Evolutionary conservation across 2,888 invertebrate genomes (phyloP).

Genomic region (Punctoribates punctum): DNA sequence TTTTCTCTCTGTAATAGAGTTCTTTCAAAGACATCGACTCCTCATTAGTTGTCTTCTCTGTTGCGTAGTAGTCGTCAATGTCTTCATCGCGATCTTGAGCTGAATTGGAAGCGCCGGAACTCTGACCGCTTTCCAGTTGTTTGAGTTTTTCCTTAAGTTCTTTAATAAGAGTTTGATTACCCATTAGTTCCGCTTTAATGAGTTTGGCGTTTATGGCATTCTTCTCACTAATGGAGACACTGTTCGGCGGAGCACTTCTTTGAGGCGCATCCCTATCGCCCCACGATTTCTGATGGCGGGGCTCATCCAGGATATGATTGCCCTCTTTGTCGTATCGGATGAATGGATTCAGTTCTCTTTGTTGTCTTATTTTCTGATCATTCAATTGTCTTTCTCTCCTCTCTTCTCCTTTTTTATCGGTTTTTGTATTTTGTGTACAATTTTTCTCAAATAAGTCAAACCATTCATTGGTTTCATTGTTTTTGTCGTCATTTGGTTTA

Average conservation of each 20-base stretch:
- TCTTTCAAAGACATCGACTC: conserved; percentile 59
- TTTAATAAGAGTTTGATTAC: conserved; percentile 65
- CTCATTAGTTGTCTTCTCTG: conserved; percentile 4
- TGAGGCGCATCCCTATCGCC: no score
- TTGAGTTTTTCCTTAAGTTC: conserved; percentile 72
- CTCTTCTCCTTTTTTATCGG: neutral
- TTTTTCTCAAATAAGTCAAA: conserved; percentile 21
- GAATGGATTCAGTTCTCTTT: conserved; percentile 37
- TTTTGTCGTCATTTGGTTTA: neutral
- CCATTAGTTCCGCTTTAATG: conserved; percentile 90
- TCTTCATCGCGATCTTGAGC: conserved; percentile 9
- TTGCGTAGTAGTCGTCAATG: conserved; percentile 10
- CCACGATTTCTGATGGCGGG: no score
- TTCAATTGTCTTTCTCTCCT: conserved; percentile 16
- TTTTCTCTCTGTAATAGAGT: conserved; percentile 64
- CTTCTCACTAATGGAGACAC: conserved; percentile 72
- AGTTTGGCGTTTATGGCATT: conserved; percentile 86
- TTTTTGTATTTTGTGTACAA: conserved; percentile 24
- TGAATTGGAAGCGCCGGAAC: neutral
- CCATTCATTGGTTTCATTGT: conserved; percentile 25
- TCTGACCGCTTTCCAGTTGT: conserved; percentile 58
- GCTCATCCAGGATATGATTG: neutral
- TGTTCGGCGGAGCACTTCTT: no score
- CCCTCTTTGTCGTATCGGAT: conserved; percentile 1
- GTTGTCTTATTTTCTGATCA: conserved; percentile 7